Evolutionary conservation across 1,140 invertebrate genomes (phyloP).

Genomic region (Brachionus paranguensis): DNA sequence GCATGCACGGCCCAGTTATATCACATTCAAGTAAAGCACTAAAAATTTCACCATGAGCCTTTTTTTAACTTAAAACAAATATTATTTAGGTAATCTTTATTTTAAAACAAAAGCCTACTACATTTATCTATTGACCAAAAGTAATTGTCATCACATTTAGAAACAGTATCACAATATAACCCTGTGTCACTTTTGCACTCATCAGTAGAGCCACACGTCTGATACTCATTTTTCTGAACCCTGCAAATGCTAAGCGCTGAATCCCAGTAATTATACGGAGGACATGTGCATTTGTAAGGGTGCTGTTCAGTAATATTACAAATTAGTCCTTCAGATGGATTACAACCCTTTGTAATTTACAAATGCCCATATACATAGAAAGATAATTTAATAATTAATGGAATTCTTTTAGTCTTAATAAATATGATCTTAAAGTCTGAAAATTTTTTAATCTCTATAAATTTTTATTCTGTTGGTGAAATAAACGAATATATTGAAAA

Average conservation of each 20-base stretch:
- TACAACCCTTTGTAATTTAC: constrained; percentile 18
- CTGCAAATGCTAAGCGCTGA: neutral
- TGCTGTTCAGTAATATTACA: constrained; percentile 27
- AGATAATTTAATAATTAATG: neutral
- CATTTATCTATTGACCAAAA: constrained; percentile 16
- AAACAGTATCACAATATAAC: neutral
- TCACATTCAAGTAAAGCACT: neutral
- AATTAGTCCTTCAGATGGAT: neutral
- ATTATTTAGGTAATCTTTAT: neutral
- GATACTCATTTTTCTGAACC: neutral
- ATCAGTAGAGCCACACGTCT: neutral
- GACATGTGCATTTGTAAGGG: neutral
- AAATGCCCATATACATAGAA: neutral
- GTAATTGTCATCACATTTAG: neutral
- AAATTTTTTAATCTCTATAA: too few species aligned
- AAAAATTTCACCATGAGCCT: constrained; percentile 1
- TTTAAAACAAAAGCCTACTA: neutral
- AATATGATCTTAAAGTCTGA: too few species aligned
- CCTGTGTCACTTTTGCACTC: constrained; percentile 7
- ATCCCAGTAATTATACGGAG: neutral
- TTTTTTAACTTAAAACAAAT: neutral
- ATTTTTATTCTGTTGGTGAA: too few species aligned
- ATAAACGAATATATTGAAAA: too few species aligned
- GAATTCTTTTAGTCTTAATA: too few species aligned
- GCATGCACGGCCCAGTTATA: neutral